Percentiles rank a stretch among this genome's conserved stretches.
phyloP scores from a whole-genome alignment of 2,888 invertebrate genomes.

The Hirtodrosophila confusa region DNA sequence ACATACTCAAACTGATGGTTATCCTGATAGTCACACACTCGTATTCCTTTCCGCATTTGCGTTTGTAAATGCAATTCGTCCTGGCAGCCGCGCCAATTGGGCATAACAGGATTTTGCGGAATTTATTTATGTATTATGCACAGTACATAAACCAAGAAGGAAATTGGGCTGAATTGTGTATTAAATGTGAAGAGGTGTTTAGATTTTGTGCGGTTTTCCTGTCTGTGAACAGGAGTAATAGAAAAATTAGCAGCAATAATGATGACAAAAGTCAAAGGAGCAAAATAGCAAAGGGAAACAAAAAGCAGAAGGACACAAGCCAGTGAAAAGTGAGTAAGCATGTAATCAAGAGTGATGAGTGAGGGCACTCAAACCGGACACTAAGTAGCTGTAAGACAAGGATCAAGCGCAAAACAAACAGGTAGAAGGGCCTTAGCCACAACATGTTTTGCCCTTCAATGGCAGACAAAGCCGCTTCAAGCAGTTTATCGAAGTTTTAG shows the following conservation, averaged over 20 bases:
- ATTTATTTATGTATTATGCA: constrained; percentile 15
- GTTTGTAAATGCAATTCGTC: constrained; percentile 11
- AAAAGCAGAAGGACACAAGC: not conserved
- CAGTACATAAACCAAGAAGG: not conserved
- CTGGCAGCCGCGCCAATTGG: constrained; percentile 23
- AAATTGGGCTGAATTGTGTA: constrained; percentile 2
- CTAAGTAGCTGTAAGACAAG: constrained; percentile 14
- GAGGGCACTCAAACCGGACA: constrained; percentile 11
- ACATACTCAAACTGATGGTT: constrained; percentile 15
- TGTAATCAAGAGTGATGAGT: constrained; percentile 10
- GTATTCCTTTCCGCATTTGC: constrained; percentile 8
- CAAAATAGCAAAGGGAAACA: not conserved
- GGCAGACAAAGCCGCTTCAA: not conserved
- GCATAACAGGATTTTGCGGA: constrained; percentile 21
- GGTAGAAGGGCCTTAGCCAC: not conserved
- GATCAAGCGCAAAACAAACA: constrained; percentile 4
- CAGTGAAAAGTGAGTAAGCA: not conserved
- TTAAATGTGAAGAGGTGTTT: not conserved
- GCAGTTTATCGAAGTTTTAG: not conserved
- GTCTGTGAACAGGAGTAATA: no score
- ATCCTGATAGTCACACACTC: not conserved
- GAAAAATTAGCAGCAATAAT: no score
- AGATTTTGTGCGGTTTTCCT: not conserved
- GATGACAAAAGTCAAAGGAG: no score
- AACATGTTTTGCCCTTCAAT: no score